phyloP scores from a whole-genome alignment of 2,888 invertebrate genomes.

The Pseudeuparius sepicola region DNA sequence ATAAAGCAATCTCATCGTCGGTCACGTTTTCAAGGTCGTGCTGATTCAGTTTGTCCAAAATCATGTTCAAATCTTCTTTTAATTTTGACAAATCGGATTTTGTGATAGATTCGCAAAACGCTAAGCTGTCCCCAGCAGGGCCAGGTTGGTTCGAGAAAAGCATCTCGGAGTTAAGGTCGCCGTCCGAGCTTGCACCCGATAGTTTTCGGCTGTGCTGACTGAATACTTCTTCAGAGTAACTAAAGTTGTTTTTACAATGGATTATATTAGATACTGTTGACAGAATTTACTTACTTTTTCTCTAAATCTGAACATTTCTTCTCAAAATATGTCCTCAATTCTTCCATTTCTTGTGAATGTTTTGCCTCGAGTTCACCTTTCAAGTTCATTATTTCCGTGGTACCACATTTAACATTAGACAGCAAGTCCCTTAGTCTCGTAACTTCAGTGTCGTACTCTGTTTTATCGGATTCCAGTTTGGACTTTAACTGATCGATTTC shows the following conservation, averaged over 20 bases:
- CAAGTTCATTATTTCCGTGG: conserved; percentile 46
- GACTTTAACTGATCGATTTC: conserved; percentile 30
- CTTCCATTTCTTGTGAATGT: conserved; percentile 69
- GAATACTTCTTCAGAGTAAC: conserved; percentile 57
- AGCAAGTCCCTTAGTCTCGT: conserved; percentile 45
- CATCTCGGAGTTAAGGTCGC: conserved; percentile 40
- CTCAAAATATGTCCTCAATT: conserved; percentile 69
- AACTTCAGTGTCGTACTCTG: conserved; percentile 45
- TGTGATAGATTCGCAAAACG: not conserved
- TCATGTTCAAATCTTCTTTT: conserved; percentile 1
- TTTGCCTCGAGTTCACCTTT: conserved; percentile 51
- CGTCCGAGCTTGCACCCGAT: conserved; percentile 40
- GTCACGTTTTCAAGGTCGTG: not conserved
- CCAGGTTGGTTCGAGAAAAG: conserved; percentile 26
- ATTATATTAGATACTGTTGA: conserved; percentile 1
- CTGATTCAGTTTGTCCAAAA: not conserved
- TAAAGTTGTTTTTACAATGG: conserved; percentile 23
- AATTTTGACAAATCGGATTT: not conserved
- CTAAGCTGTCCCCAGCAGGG: conserved; percentile 29
- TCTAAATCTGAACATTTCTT: conserved; percentile 70
- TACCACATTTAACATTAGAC: conserved; percentile 47
- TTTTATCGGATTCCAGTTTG: conserved; percentile 42
- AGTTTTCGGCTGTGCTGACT: conserved; percentile 55
- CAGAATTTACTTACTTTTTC: conserved; percentile 55
- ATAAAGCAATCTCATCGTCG: conserved; percentile 1